Evolutionary conservation across 2,797 vertebrate genomes (phyloP), one percentile per base, ranked within the genome.

Genomic region (Sebastes melanostomus): DNA sequence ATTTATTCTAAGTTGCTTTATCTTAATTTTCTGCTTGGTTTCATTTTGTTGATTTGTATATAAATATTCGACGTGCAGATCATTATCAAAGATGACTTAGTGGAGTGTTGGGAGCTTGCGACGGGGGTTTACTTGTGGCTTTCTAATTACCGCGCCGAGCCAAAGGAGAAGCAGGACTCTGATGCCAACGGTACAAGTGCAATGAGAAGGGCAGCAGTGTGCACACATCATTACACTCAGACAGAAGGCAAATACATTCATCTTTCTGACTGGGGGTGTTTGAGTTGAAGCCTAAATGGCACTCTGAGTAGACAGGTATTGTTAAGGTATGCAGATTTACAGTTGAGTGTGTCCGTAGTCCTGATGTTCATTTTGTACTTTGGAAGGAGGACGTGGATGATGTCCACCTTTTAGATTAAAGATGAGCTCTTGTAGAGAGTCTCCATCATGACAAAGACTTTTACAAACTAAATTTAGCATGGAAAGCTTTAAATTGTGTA

Each of bases 11-110:
- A 97, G 96, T 98, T 97, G 96, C 96, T 97, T 97, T 97, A 98
- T 98, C 97, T 97, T 97, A 96, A 99, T 99, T 99, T 98, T 99
- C 97, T 97, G 98, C 98, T 97, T 97, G 97, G 97, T 96, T 97
- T 98, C 96, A 96, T 98, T 97, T 97, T 97, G 98, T 98, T 99
- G 97, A 98, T 97, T 98, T 97, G 96, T 97, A 95, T 97, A 97
- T 96, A 96, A 96, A 98, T 96, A 96, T 96, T 96, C 96, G 96
- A 94, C 87, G 91, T 85, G 91, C 93, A 94, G 96, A 98, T 98
- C 96, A 97, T 98, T 97, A 98, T 98, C 97, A 96, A 96, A 97
- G 97, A 97, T 97, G 97, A 97, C 97, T 95, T 87, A 86, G 91
- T 89, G 82, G 78, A 93, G 88, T 84, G 84, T 89, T 82, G 89